phyloP scores from a whole-genome alignment of 2,888 invertebrate species.

The Dysmachus trigonus region DNA sequence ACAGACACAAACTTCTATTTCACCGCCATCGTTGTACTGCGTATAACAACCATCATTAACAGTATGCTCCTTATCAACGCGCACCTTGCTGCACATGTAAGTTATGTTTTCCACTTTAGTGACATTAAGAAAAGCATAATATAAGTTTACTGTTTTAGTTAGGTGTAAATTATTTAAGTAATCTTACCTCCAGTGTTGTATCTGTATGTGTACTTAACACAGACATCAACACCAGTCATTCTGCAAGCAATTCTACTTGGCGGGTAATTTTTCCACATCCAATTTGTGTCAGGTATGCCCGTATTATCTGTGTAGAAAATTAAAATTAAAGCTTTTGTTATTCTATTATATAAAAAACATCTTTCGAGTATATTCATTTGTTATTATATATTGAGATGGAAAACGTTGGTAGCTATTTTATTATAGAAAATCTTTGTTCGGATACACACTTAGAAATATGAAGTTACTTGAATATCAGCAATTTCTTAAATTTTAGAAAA shows the following conservation, averaged over 20 bases:
- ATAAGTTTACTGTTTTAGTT: background rate
- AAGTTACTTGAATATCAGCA: no score
- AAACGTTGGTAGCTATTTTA: no score
- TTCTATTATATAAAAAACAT: background rate
- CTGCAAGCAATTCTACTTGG: constrained; percentile 67
- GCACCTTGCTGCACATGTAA: constrained; percentile 74
- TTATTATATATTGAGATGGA: no score
- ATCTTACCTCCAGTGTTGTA: constrained; percentile 71
- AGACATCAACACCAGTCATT: constrained; percentile 70
- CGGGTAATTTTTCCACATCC: constrained; percentile 69
- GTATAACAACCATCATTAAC: constrained; percentile 70
- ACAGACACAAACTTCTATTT: constrained; percentile 67
- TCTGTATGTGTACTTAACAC: constrained; percentile 72
- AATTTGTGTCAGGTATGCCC: constrained; percentile 70
- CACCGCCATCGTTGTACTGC: constrained; percentile 64
- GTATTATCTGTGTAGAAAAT: constrained; percentile 67
- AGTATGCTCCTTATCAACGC: constrained; percentile 64
- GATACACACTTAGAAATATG: no score
- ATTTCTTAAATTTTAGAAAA: no score
- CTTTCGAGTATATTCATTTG: no score
- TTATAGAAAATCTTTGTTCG: no score
- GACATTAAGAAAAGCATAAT: constrained; percentile 45
- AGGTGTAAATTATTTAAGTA: background rate
- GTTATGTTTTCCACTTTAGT: constrained; percentile 74
- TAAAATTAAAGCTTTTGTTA: background rate